Evolutionary conservation across 2,113 vertebrate species (phyloP).

Genomic region (Grantiella picta): DNA sequence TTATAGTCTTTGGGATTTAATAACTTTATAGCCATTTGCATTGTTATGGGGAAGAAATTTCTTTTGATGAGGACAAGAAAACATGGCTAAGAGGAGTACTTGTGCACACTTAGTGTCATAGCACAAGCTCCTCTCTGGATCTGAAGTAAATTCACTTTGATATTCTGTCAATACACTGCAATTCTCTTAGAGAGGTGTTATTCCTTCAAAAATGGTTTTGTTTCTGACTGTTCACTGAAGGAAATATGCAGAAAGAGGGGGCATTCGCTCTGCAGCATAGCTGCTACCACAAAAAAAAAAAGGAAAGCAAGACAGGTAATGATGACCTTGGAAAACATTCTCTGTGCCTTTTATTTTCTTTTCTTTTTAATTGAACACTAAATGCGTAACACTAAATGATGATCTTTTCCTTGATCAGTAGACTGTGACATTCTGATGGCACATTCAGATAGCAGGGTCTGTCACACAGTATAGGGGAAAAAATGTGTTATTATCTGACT

Average conservation of each 20-base stretch:
- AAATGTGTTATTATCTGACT: background rate
- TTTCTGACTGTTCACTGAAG: background rate
- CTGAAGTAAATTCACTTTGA: background rate
- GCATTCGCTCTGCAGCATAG: background rate
- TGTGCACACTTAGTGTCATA: rapidly evolving
- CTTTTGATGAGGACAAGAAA: background rate
- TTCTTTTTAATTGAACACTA: background rate
- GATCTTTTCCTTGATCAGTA: background rate
- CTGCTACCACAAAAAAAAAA: background rate
- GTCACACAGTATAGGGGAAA: background rate
- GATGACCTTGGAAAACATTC: background rate
- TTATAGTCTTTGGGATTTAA: background rate
- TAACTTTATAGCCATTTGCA: background rate
- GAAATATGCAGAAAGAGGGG: background rate
- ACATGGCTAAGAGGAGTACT: background rate
- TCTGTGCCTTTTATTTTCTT: background rate
- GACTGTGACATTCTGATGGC: background rate
- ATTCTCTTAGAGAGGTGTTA: background rate
- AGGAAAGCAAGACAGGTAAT: background rate
- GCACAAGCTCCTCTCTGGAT: background rate
- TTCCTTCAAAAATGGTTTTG: background rate
- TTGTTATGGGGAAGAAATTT: background rate
- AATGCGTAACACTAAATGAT: background rate
- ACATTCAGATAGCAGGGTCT: background rate
- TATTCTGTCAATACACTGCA: background rate